phyloP scores from a whole-genome alignment of 2,888 invertebrate genomes.

The Lysandra coridon region DNA sequence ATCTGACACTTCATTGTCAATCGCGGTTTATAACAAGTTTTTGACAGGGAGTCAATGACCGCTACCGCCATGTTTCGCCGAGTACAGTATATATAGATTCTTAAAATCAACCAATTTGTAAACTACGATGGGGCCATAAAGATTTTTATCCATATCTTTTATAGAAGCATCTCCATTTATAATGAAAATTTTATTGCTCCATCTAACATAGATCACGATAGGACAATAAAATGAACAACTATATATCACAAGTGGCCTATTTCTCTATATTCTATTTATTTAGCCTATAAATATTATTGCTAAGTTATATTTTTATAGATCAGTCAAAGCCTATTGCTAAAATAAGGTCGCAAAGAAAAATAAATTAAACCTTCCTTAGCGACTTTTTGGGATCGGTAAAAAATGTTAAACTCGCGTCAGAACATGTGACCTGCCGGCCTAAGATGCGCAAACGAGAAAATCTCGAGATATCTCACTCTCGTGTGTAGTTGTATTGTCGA shows the following conservation, averaged over 20 bases:
- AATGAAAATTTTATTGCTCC: not conserved
- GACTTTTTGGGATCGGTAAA: too few relatives aligned
- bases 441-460: too few relatives aligned
- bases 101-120: not conserved
- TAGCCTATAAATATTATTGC: not conserved
- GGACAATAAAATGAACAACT: not conserved
- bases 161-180: slow-evolving; percentile 1
- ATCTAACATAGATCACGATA: slow-evolving; percentile 3
- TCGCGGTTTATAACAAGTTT: too few relatives aligned
- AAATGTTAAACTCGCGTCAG: too few relatives aligned
- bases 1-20: too few relatives aligned
- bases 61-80: too few relatives aligned
- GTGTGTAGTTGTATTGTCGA: too few relatives aligned
- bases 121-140: not conserved
- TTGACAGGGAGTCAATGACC: too few relatives aligned
- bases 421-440: too few relatives aligned
- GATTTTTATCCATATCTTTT: not conserved
- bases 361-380: too few relatives aligned
- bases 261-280: not conserved
- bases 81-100: not conserved
- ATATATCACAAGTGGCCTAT: not conserved
- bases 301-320: not conserved
- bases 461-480: too few relatives aligned
- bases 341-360: not conserved
- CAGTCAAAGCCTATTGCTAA: too few relatives aligned